Evolutionary conservation across 35 echinoderm and acorn worm genomes (phyloP).

Genomic region (Strongylocentrotus purpuratus): DNA sequence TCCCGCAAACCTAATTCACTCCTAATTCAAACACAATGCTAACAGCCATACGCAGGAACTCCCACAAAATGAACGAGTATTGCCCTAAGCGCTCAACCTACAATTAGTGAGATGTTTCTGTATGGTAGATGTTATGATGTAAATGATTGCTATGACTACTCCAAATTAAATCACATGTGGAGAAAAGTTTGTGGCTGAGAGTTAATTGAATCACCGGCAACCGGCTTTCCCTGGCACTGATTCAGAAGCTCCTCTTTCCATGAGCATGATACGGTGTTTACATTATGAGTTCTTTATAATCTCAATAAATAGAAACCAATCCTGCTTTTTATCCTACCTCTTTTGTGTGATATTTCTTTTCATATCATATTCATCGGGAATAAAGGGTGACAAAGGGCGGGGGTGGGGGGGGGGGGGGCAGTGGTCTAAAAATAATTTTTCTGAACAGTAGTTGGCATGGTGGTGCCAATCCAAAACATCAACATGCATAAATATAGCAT

Average conservation of each 20-base stretch:
- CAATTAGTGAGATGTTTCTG: constrained; percentile 4
- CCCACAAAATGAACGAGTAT: not conserved
- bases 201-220: constrained; percentile 10
- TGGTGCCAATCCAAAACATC: not conserved
- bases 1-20: not conserved
- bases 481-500: not conserved
- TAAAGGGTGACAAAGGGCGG: not conserved
- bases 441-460: not conserved
- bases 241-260: not conserved
- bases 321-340: not conserved
- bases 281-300: not conserved
- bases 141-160: constrained; percentile 11
- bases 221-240: constrained; percentile 7
- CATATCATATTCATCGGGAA: not conserved
- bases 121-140: not conserved
- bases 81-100: not conserved
- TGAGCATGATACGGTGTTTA: not conserved
- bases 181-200: not conserved
- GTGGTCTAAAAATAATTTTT: not conserved
- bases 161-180: constrained; percentile 17
- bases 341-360: not conserved
- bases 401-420: not conserved
- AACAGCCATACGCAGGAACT: not conserved
- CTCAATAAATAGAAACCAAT: not conserved
- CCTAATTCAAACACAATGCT: not conserved